Evolutionary conservation across 2,797 vertebrate species (phyloP).

Genomic region (Pantherophis alleghaniensis): DNA sequence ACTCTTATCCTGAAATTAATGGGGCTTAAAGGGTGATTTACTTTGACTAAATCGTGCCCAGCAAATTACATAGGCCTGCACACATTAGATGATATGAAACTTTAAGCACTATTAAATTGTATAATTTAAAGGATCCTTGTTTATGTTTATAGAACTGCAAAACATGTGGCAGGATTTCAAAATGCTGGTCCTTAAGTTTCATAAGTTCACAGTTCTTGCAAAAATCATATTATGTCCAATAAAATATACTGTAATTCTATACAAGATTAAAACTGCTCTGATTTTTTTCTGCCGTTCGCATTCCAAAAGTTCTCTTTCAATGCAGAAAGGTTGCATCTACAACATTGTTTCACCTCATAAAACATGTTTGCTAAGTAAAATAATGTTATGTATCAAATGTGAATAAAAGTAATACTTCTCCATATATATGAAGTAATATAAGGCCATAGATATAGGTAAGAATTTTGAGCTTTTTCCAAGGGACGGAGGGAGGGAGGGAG

Average conservation of each 20-base stretch:
- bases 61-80: background rate
- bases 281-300: background rate
- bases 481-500: background rate
- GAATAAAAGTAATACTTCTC: background rate
- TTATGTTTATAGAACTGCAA: background rate
- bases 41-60: background rate
- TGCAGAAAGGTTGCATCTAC: conserved; percentile 23
- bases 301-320: conserved; percentile 21
- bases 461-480: background rate
- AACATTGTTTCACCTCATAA: background rate
- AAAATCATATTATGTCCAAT: background rate
- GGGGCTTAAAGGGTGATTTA: background rate
- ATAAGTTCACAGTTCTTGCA: background rate
- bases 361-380: background rate
- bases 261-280: conserved; percentile 30
- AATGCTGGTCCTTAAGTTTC: background rate
- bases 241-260: background rate
- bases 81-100: background rate
- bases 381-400: conserved; percentile 3
- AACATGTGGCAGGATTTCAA: background rate
- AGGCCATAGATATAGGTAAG: background rate
- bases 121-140: background rate
- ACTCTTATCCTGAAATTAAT: conserved; percentile 1
- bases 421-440: background rate
- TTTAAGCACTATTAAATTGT: background rate